Base-by-base conservation (phyloP, 1,140 invertebrate genomes). In the Drosophila neocordata region DNA sequence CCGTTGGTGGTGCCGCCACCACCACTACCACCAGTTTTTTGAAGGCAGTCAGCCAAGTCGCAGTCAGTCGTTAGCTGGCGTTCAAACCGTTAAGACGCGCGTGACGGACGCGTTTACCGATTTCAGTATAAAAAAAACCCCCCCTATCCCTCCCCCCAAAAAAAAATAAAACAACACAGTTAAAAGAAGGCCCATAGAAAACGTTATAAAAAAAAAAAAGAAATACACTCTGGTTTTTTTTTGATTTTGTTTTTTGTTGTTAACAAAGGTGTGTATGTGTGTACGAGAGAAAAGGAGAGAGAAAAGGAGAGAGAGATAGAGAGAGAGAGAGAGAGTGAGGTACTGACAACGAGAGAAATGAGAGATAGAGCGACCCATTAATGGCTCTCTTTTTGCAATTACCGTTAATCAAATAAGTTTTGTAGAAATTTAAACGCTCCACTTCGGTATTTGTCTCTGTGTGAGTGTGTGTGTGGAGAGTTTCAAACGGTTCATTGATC, bases 391-490 rank as follows among this genome's bases (percentile, higher is more conserved):
- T 73, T 75, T 68, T 65, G 74, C 78, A 71, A 85, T 79, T 82
- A 85, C 82, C 82, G 82, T 85, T 85, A 82, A 85, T 85, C 74
- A 87, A 85, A 85, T 82, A 85, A 78, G 83, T 87, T 85, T 85
- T 87, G 80, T 85, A 87, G 83, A 85, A 85, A 87, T 82, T 85
- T 87, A 79, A 85, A 85, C 82, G 74, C 81, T 79, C 57, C 74
- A 81, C 61, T 82, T 73, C 58, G 70, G 58, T 27, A 18, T 52
- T 15, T 53, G 11, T 51, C 18, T 60, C 9, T 74, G 52, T 65
- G 37, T 65, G 34, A 64, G 44, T 79, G 62, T 71, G 55, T 53
- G 37, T 70, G 57, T 76, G 65, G 34, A 48, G 58, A 72, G 72
- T 57, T 57, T 77, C 88, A 76, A 87, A 82, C 83, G 82, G 81